A percentile compares a stretch with the other conserved stretches of the same genome.
Conservation (phyloP, 2,113 vertebrate species). For the Mobula birostris region DNA sequence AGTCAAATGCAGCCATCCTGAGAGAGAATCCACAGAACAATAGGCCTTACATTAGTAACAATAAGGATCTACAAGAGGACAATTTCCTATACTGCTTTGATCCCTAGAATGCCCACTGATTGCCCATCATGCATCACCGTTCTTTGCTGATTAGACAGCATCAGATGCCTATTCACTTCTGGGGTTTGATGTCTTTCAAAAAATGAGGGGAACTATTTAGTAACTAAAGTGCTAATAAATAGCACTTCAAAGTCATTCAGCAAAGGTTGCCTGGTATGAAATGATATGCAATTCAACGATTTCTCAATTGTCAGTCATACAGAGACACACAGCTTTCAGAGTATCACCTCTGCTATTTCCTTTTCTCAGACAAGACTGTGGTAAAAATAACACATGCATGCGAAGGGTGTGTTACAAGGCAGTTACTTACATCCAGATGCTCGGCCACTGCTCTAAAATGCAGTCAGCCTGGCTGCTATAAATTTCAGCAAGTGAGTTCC, state of each 20-base stretch:
- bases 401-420: neutral
- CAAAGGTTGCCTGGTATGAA: neutral
- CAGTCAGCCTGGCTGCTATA: neutral
- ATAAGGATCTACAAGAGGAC: no score
- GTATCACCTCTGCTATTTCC: neutral
- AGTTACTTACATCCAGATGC: neutral
- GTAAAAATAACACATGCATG: neutral
- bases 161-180: neutral
- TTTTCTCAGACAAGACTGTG: neutral
- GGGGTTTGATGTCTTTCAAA: neutral
- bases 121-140: neutral
- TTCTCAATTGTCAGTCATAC: neutral
- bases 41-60: no score
- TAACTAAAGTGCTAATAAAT: neutral
- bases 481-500: neutral
- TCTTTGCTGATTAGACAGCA: neutral
- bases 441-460: neutral
- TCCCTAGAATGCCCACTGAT: no score
- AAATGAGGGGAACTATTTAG: neutral
- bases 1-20: no score
- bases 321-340: neutral
- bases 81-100: no score
- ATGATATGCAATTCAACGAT: neutral
- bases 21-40: no score
- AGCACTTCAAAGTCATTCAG: neutral